Conservation (phyloP, 2,888 invertebrate genomes). For the Leptura quadrifasciata region DNA sequence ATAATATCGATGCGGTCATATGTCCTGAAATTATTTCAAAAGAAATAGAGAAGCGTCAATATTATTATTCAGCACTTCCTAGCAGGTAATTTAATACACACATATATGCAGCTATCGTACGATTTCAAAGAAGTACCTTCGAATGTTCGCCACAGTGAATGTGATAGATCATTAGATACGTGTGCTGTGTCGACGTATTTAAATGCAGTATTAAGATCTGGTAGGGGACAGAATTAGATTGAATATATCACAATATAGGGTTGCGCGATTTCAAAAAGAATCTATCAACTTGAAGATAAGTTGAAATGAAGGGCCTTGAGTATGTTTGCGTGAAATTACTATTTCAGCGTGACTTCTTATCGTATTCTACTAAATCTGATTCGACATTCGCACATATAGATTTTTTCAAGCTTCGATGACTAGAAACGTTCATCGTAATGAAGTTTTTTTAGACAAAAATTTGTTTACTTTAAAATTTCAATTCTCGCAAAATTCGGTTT, state of each 20-base stretch:
- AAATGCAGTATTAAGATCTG: not conserved
- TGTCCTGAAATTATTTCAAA: too few species aligned
- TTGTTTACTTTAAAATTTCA: too few species aligned
- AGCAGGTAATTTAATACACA: too few species aligned
- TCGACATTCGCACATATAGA: not conserved
- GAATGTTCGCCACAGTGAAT: not conserved
- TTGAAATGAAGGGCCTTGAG: slow-evolving; percentile 3
- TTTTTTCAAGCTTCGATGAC: not conserved
- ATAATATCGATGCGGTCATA: too few species aligned
- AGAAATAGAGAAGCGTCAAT: too few species aligned
- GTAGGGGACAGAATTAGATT: not conserved
- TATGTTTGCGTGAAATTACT: slow-evolving; percentile 7
- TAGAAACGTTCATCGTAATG: not conserved
- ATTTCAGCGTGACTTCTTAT: slow-evolving; percentile 7
- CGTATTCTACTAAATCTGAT: not conserved
- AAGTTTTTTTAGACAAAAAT: not conserved
- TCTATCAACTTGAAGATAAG: slow-evolving; percentile 7
- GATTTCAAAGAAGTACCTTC: not conserved
- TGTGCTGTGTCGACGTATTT: not conserved
- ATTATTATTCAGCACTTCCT: too few species aligned
- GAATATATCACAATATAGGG: not conserved
- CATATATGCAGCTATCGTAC: not conserved
- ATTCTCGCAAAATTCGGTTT: too few species aligned
- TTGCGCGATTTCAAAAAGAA: not conserved
- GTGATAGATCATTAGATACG: slow-evolving; percentile 1